phyloP scores from a whole-genome alignment of 2,888 invertebrate species.

The Eucera pruinosa region DNA sequence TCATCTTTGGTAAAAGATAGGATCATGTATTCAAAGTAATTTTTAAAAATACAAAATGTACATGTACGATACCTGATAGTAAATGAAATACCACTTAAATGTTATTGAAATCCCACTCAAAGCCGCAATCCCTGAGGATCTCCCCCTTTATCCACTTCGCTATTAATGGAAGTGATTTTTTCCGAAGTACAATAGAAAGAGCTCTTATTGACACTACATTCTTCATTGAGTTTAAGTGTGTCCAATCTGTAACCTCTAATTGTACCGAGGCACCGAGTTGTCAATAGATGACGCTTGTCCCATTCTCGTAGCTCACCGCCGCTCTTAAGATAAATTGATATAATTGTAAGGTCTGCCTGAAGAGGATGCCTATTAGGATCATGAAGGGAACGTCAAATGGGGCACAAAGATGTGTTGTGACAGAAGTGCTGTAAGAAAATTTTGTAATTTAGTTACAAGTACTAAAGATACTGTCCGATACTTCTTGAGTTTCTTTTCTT shows the following conservation, averaged over 20 bases:
- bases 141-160: background rate
- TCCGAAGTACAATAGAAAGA: constrained; percentile 21
- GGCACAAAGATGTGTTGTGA: constrained; percentile 4
- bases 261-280: constrained; percentile 24
- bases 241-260: constrained; percentile 30
- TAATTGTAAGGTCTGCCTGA: constrained; percentile 27
- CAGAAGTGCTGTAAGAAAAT: background rate
- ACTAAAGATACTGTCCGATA: background rate
- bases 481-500: background rate
- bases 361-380: constrained; percentile 14
- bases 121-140: background rate
- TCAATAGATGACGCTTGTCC: constrained; percentile 34
- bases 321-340: constrained; percentile 42
- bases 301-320: constrained; percentile 20
- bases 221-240: constrained; percentile 32
- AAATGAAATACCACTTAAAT: background rate
- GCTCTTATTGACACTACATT: constrained; percentile 37
- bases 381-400: constrained; percentile 16
- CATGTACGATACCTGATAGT: background rate
- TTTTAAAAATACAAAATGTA: background rate
- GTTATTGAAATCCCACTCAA: constrained; percentile 1
- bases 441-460: background rate
- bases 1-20: background rate
- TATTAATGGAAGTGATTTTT: constrained; percentile 28
- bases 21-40: background rate